phyloP scores from a whole-genome alignment of 1,140 invertebrate genomes.

The Hyposmocoma kahamanoa region DNA sequence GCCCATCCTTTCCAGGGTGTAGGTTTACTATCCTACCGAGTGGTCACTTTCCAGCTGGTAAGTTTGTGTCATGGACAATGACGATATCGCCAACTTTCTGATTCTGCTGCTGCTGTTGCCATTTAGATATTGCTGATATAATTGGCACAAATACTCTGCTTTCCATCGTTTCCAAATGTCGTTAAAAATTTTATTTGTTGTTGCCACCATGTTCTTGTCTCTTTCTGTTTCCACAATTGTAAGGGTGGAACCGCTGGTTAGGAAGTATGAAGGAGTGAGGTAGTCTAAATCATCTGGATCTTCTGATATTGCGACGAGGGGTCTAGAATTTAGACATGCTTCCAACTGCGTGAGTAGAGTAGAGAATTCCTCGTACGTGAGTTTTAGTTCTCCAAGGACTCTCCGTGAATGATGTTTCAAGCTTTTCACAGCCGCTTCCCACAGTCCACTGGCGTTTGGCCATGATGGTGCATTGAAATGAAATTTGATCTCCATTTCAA shows the following conservation, averaged over 20 bases:
- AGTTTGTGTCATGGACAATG: background rate
- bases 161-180: constrained; percentile 4
- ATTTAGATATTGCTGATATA: background rate
- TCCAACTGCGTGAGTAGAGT: constrained; percentile 25
- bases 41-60: background rate
- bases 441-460: constrained; percentile 2
- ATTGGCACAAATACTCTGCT: constrained; percentile 5
- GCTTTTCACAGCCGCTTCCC: constrained; percentile 17
- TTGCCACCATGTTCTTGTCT: constrained; percentile 3
- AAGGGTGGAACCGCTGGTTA: background rate
- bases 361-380: constrained; percentile 25
- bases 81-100: background rate
- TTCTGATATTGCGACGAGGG: constrained; percentile 11
- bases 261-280: constrained; percentile 1
- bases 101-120: background rate
- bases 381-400: constrained; percentile 11
- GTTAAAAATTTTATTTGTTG: too few species aligned
- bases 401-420: constrained; percentile 22
- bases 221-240: background rate
- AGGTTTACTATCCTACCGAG: background rate
- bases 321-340: constrained; percentile 22
- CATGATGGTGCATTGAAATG: constrained; percentile 6
- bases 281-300: constrained; percentile 9
- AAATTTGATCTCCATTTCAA: background rate
- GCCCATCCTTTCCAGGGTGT: too few species aligned